Percentiles rank a stretch among this genome's conserved stretches.
phyloP scores from a whole-genome alignment of 2,797 vertebrate genomes.

The Tenualosa thibaudeaui region DNA sequence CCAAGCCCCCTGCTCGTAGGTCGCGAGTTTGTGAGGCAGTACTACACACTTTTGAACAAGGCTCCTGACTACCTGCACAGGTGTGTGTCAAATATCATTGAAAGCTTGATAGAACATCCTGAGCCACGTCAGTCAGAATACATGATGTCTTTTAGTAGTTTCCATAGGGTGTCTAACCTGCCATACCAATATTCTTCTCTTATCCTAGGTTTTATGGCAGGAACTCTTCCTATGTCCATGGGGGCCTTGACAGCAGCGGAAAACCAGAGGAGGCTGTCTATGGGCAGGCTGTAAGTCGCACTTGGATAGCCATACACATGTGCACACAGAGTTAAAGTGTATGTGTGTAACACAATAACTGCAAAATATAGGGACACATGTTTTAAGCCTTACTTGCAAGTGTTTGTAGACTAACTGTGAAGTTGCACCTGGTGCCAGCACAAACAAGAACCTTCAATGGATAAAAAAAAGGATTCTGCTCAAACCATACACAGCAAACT shows the following conservation, averaged over 20 bases:
- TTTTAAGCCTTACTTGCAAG: no score
- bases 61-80: slow-evolving; percentile 99
- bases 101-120: not conserved
- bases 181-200: not conserved
- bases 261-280: slow-evolving; percentile 96
- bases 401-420: no score
- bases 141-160: not conserved
- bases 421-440: no score
- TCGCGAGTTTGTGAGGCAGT: slow-evolving; percentile 99
- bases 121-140: not conserved
- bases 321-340: not conserved
- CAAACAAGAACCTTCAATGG: no score
- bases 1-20: slow-evolving; percentile 96
- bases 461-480: no score
- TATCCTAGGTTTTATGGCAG: slow-evolving; percentile 91
- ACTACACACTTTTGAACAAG: slow-evolving; percentile 99
- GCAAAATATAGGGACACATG: not conserved
- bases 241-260: slow-evolving; percentile 90
- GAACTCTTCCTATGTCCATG: slow-evolving; percentile 97
- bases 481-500: no score
- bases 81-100: slow-evolving; percentile 65
- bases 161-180: not conserved
- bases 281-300: slow-evolving; percentile 90
- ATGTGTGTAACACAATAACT: not conserved
- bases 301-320: not conserved